Percentiles rank a stretch among this genome's conserved stretches.
These are phyloP conservation scores for Stenolophus ochropezus DNA, from an alignment of 2,888 invertebrate species.

Conservation along the genomic window DNA sequence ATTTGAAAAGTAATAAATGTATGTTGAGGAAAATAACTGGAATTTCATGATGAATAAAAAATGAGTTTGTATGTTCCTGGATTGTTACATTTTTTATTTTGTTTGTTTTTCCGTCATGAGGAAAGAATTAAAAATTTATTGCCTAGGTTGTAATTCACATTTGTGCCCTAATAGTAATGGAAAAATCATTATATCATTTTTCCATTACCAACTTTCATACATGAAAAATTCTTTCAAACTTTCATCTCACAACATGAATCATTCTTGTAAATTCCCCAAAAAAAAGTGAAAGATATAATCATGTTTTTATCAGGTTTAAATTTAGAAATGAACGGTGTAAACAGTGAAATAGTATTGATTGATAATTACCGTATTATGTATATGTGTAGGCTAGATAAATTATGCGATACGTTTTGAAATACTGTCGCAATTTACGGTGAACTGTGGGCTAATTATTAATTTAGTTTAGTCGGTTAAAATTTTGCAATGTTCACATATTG, in stretches of 20 bases:
- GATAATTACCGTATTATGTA: neutral
- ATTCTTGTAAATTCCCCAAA: neutral
- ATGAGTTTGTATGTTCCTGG: neutral
- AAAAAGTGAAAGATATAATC: neutral
- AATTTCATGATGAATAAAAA: neutral
- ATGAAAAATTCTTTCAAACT: neutral
- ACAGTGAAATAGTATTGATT: neutral
- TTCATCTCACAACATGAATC: neutral
- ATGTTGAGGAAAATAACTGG: too few relatives aligned
- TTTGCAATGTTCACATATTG: conserved; percentile 6
- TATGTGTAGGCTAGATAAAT: neutral
- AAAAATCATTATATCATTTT: neutral
- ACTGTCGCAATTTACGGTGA: neutral
- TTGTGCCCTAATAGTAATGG: neutral
- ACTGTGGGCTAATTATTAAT: neutral
- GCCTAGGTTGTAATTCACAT: neutral
- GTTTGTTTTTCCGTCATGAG: neutral
- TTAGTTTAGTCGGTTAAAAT: conserved; percentile 5
- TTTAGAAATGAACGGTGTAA: neutral
- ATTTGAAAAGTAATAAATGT: too few relatives aligned
- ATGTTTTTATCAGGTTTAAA: neutral
- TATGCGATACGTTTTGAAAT: neutral
- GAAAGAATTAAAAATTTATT: neutral
- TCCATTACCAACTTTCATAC: neutral
- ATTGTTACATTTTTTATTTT: neutral